Evolutionary conservation across 2,113 vertebrate genomes (phyloP), one percentile per base, ranked within the genome.

Genomic region (Nerophis lumbriciformis): DNA sequence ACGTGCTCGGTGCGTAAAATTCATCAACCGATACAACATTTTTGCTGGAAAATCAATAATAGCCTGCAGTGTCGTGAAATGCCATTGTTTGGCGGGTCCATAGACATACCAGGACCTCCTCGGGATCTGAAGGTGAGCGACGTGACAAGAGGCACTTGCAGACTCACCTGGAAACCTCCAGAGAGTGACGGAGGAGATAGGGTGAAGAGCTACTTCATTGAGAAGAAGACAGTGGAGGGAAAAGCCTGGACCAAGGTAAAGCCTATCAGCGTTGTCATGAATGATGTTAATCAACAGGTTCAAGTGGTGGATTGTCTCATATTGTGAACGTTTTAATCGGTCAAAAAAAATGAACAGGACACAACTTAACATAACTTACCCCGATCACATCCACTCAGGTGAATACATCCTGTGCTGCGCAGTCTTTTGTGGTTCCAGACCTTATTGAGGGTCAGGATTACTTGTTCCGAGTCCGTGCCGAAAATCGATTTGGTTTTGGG

Each of bases 201-300:
- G 78, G 92, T 99, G 70, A 96, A 93, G 88, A 95, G 94, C 80
- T 99, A 99, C 76, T 95, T 93, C 61, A 91, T 99, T 16, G 97
- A 99, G 84, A 95, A 94, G 85, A 98, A 93, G 81, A 93, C 92
- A 0, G 91, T 95, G 59, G 87, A 89, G 65, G 94, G 95, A 62
- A 99, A 96, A 82, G 95, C 96, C 66, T 99, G 97, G 97, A 96
- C 94, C 12, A 99, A 94, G 88, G 96, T 98, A 52, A 3, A 3
- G 11, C 8, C 8, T 15, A 10, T 37, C 3, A 9, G 4, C 36
- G 4, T 36, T 48, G 5, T 36, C 6, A 6, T 48, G 21, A 36
- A 5, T 16, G 16, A n/a, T n/a, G 14, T 47, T 21, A 21, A 59
- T 14, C 6, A 14, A 21, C 8, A 12, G 6, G 48, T 5, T 14